Percentiles rank a stretch among this genome's conserved stretches.
These are phyloP conservation scores for zebrafish (Danio rerio) DNA, from an alignment of 2,113 vertebrate species.

Conservation along the genomic window GRCz12tu NC_133181.1:5777001-5777500, in stretches of 20 bases:
- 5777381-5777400: too few species aligned
- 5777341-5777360: constrained; percentile 48
- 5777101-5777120: constrained; percentile 7
- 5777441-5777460: too few species aligned
- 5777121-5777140: neutral
- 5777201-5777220: constrained; percentile 29
- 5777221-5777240: constrained; percentile 34
- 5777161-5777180: neutral
- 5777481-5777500: too few species aligned
- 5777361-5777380: constrained; percentile 15
- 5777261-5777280: neutral
- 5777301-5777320: constrained; percentile 43
- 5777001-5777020: constrained; percentile 59
- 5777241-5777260: neutral
- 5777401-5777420: too few species aligned
- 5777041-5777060: constrained; percentile 50
- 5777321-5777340: constrained; percentile 49
- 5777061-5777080: constrained; percentile 42
- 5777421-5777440: too few species aligned
- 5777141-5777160: constrained; percentile 17
- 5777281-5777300: constrained; percentile 28
- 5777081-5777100: constrained; percentile 17
- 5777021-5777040: constrained; percentile 51
- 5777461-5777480: too few species aligned
- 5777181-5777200: neutral